Conservation (phyloP, 1,140 invertebrate genomes). For the Elysia chlorotica region DNA sequence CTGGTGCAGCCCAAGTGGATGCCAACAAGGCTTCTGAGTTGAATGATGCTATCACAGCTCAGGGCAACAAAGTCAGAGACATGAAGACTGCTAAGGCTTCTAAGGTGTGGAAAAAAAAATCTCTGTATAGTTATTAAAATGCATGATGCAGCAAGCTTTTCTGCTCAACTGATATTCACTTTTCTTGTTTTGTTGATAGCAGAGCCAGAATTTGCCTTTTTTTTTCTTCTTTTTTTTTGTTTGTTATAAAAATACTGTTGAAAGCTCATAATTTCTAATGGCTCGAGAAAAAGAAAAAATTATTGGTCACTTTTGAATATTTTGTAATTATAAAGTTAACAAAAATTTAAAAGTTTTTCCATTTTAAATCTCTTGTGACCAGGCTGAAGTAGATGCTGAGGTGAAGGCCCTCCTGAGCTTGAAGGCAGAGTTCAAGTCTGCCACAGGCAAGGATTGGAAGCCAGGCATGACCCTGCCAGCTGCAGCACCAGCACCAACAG, state of each 20-base stretch:
- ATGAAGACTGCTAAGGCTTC: slow-evolving; percentile 59
- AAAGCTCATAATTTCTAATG: too few relatives aligned
- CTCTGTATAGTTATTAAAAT: too few relatives aligned
- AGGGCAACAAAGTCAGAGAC: slow-evolving; percentile 70
- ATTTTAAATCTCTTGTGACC: too few relatives aligned
- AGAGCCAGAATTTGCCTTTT: not conserved
- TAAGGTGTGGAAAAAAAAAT: slow-evolving; percentile 43
- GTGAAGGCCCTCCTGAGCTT: slow-evolving; percentile 75
- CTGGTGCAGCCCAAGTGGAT: slow-evolving; percentile 16
- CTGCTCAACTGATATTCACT: too few relatives aligned
- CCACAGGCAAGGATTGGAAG: slow-evolving; percentile 67
- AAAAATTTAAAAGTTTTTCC: too few relatives aligned
- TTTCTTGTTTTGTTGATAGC: not conserved
- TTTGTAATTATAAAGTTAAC: too few relatives aligned
- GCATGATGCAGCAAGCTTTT: too few relatives aligned
- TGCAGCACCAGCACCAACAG: not conserved
- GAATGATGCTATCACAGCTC: slow-evolving; percentile 68
- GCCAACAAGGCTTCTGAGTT: slow-evolving; percentile 63
- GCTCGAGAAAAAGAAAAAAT: too few relatives aligned
- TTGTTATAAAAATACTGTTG: not conserved
- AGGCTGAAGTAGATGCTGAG: slow-evolving; percentile 71
- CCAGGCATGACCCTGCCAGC: slow-evolving; percentile 28
- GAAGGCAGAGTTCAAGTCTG: slow-evolving; percentile 78
- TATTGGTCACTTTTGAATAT: too few relatives aligned
- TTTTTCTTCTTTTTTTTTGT: not conserved